These are phyloP conservation scores for Diadumene lineata DNA, from an alignment of 92 coral and sea anemone genomes.

Conservation along the genomic window DNA sequence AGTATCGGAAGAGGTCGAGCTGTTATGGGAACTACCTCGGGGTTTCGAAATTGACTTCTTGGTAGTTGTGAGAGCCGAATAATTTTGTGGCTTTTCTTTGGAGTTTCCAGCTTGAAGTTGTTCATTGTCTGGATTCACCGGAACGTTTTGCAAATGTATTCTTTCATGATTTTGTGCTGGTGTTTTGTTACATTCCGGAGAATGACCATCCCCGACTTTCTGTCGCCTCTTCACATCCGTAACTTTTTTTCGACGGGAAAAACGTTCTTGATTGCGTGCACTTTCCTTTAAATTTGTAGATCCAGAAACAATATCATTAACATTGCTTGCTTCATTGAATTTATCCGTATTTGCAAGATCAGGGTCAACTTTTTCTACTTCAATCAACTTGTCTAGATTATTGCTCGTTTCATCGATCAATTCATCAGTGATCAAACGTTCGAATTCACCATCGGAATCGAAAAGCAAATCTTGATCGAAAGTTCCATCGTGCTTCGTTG, in stretches of 20 bases:
- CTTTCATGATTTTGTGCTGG: not conserved
- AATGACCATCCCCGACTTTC: not conserved
- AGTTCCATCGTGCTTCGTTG: slow-evolving; percentile 11
- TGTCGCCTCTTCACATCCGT: no score
- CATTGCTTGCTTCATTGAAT: no score
- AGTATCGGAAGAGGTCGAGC: slow-evolving; percentile 49
- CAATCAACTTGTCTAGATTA: not conserved
- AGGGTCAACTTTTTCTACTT: no score
- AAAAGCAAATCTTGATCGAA: slow-evolving; percentile 5
- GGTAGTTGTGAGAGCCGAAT: slow-evolving; percentile 6
- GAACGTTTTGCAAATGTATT: not conserved
- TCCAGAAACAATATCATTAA: not conserved
- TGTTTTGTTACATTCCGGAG: not conserved
- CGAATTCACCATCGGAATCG: slow-evolving; percentile 5
- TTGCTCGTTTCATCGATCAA: not conserved
- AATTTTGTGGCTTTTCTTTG: slow-evolving; percentile 5
- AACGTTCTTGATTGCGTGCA: no score
- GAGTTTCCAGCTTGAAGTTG: not conserved
- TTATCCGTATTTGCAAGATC: no score
- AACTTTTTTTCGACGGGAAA: no score
- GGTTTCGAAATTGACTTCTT: no score
- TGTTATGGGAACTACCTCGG: slow-evolving; percentile 16
- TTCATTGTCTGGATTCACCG: not conserved
- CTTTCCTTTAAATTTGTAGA: not conserved
- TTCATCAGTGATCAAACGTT: not conserved